A percentile compares a stretch with the other conserved stretches of the same genome.
Evolutionary conservation across 2,888 invertebrate genomes (phyloP).

Genomic region (Synergus laeviventris): DNA sequence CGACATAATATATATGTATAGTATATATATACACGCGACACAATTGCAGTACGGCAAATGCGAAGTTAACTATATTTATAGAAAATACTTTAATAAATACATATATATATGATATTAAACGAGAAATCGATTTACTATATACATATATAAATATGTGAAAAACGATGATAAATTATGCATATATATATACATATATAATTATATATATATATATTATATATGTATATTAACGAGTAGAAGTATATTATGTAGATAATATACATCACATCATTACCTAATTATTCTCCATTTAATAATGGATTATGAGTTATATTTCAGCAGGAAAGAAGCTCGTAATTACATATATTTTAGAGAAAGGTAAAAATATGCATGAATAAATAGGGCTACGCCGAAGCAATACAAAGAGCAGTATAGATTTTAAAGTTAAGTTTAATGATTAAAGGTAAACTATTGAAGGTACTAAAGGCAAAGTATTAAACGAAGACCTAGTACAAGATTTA

Average conservation of each 20-base stretch:
- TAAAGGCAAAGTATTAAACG: constrained; percentile 57
- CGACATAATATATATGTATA: constrained; percentile 42
- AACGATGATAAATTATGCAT: constrained; percentile 45
- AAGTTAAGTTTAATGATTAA: constrained; percentile 56
- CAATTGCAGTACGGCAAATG: constrained; percentile 60
- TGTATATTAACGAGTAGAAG: constrained; percentile 57
- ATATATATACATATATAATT: too few species aligned
- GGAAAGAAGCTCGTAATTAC: constrained; percentile 21
- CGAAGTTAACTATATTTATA: constrained; percentile 75
- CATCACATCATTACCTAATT: background rate
- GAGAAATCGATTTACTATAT: constrained; percentile 49
- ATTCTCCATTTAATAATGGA: constrained; percentile 21
- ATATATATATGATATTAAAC: constrained; percentile 46
- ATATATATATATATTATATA: constrained; percentile 47
- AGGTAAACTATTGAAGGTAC: constrained; percentile 22
- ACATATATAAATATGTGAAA: constrained; percentile 49
- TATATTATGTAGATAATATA: constrained; percentile 51
- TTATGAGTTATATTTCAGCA: constrained; percentile 6
- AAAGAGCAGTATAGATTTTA: constrained; percentile 73
- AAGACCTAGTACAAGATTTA: constrained; percentile 55
- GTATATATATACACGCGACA: constrained; percentile 33
- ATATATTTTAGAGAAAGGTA: constrained; percentile 43
- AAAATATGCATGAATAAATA: constrained; percentile 71
- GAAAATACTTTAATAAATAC: constrained; percentile 65
- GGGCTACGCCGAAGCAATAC: constrained; percentile 73